A percentile compares a stretch with the other conserved stretches of the same genome.
These are phyloP conservation scores for Girardinichthys multiradiatus DNA, from an alignment of 2,113 vertebrate genomes.

Conservation along the genomic window DNA sequence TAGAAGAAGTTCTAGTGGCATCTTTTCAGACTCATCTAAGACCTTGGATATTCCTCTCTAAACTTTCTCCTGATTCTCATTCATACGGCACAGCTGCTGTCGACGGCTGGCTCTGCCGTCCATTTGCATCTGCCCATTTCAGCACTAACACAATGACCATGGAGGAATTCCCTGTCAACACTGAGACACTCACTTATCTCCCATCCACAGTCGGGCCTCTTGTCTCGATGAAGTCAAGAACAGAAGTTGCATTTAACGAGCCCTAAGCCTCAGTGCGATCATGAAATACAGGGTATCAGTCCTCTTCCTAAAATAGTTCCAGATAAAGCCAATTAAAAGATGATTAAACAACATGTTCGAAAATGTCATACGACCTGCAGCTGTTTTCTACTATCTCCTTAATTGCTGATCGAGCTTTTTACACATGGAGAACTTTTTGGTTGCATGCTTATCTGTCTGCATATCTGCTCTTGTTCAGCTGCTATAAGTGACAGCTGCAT, in stretches of 20 bases:
- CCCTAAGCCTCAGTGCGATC: slow-evolving; percentile 25
- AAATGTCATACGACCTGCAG: slow-evolving; percentile 69
- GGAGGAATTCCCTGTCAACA: slow-evolving; percentile 41
- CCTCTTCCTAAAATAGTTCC: slow-evolving; percentile 68
- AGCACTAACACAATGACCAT: slow-evolving; percentile 44
- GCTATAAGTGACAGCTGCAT: neutral
- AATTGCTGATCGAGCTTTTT: slow-evolving; percentile 62
- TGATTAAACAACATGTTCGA: slow-evolving; percentile 73
- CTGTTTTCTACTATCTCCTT: slow-evolving; percentile 68
- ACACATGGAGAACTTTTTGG: slow-evolving; percentile 26
- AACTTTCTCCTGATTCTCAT: slow-evolving; percentile 57
- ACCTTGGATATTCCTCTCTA: slow-evolving; percentile 61
- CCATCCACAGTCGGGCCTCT: slow-evolving; percentile 5
- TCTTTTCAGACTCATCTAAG: slow-evolving; percentile 65
- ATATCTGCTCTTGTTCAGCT: slow-evolving; percentile 13
- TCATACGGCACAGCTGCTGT: slow-evolving; percentile 21
- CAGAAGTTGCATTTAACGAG: slow-evolving; percentile 40
- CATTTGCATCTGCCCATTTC: slow-evolving; percentile 55
- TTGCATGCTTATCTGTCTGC: slow-evolving; percentile 39
- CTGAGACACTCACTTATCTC: slow-evolving; percentile 8
- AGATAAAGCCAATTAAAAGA: slow-evolving; percentile 76
- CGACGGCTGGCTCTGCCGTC: slow-evolving; percentile 5
- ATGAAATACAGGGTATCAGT: slow-evolving; percentile 60
- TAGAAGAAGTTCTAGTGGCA: slow-evolving; percentile 62
- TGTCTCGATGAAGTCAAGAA: slow-evolving; percentile 34